Evolutionary conservation across 2,113 vertebrate species (phyloP).

Genomic region (Syngnathoides biaculeatus): DNA sequence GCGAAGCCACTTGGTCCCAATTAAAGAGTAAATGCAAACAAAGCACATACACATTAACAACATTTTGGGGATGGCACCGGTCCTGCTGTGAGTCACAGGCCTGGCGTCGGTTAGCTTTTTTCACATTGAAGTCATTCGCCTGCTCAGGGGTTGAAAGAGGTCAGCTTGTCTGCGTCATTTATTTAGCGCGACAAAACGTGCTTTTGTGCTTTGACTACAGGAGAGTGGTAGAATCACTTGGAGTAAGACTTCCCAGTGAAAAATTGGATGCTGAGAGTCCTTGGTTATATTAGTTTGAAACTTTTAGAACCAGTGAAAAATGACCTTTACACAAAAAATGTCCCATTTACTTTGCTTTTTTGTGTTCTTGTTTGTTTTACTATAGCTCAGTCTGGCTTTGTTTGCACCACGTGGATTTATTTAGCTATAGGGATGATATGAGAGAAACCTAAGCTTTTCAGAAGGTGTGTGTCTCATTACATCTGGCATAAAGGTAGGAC

Average conservation of each 20-base stretch:
- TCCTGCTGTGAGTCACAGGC: neutral
- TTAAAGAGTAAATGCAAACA: conserved; percentile 23
- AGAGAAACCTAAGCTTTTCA: too few species aligned
- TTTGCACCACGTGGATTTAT: too few species aligned
- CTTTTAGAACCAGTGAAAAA: neutral
- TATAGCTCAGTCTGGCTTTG: too few species aligned
- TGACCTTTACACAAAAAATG: too few species aligned
- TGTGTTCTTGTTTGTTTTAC: too few species aligned
- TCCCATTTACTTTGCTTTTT: too few species aligned
- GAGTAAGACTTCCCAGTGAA: neutral
- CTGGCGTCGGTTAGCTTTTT: neutral
- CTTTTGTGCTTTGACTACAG: neutral
- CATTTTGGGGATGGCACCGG: neutral
- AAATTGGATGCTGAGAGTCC: neutral
- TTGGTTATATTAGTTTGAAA: neutral
- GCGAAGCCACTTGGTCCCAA: conserved; percentile 1
- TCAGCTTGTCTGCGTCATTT: conserved; percentile 10
- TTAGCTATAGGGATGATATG: too few species aligned
- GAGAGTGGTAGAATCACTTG: conserved; percentile 2
- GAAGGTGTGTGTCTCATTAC: too few species aligned
- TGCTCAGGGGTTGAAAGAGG: conserved; percentile 4
- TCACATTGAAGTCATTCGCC: conserved; percentile 1
- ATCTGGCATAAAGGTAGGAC: too few species aligned
- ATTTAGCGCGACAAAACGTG: neutral
- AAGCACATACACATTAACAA: neutral